Percentiles rank a stretch among this genome's conserved stretches.
Evolutionary conservation across 1,140 invertebrate genomes (phyloP).

Genomic region (Maniola jurtina): DNA sequence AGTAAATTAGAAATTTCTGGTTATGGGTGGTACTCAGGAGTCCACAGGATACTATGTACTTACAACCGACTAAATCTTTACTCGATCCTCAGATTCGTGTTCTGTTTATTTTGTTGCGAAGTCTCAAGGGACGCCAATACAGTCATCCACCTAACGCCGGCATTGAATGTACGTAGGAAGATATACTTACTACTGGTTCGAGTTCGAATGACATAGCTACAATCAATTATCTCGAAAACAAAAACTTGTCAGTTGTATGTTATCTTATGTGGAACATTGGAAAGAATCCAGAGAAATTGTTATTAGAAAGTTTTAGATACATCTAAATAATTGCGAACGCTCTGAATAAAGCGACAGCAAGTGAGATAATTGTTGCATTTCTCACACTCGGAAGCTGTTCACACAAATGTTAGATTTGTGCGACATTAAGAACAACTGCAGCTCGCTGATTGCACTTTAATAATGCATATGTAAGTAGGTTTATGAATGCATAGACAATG

Average conservation of each 20-base stretch:
- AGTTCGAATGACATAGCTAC: neutral
- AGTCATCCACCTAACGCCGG: too few species aligned
- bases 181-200: too few species aligned
- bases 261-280: slow-evolving; percentile 7
- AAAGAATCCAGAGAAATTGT: slow-evolving; percentile 26
- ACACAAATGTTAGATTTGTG: slow-evolving; percentile 4
- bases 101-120: too few species aligned
- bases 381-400: slow-evolving; percentile 24
- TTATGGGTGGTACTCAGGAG: too few species aligned
- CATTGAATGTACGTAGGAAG: too few species aligned
- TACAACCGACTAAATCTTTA: too few species aligned
- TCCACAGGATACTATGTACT: too few species aligned
- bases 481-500: neutral
- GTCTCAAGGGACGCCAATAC: too few species aligned
- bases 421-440: slow-evolving; percentile 17
- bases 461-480: slow-evolving; percentile 8
- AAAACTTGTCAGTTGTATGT: neutral
- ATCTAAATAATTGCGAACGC: slow-evolving; percentile 24
- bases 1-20: too few species aligned
- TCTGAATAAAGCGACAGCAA: slow-evolving; percentile 24
- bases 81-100: too few species aligned
- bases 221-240: neutral
- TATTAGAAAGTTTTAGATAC: slow-evolving; percentile 24
- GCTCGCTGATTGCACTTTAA: slow-evolving; percentile 24
- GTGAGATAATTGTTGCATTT: slow-evolving; percentile 31